phyloP scores from a whole-genome alignment of 2,888 invertebrate genomes.

The Dioctria rufipes region DNA sequence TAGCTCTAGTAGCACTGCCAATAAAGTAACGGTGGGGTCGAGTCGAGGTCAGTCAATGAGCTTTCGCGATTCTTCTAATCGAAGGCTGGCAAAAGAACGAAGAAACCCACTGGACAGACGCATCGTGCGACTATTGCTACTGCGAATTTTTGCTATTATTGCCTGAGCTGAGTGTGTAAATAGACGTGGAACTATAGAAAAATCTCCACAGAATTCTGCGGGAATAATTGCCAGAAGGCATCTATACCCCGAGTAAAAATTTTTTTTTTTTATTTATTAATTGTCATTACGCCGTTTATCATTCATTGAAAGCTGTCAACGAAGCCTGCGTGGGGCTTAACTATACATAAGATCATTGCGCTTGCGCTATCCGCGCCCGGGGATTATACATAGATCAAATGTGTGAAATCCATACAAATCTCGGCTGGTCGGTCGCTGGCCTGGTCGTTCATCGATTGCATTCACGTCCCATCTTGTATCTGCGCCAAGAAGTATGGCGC shows the following conservation, averaged over 20 bases:
- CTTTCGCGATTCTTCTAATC: background rate
- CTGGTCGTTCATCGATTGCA: background rate
- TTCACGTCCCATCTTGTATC: background rate
- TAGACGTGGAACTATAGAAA: too few species aligned
- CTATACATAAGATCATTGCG: background rate
- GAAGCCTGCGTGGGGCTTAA: background rate
- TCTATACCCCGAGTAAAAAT: background rate
- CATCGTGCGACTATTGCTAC: too few species aligned
- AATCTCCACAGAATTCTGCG: too few species aligned
- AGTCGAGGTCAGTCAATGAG: background rate
- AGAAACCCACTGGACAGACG: too few species aligned
- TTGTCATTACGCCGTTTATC: constrained; percentile 23
- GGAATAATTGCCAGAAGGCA: background rate
- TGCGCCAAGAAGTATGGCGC: constrained; percentile 23
- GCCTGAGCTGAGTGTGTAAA: too few species aligned
- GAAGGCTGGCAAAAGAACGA: too few species aligned
- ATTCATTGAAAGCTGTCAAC: background rate
- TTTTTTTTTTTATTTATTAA: background rate
- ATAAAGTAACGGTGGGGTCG: background rate
- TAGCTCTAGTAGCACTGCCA: too few species aligned
- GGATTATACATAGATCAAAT: too few species aligned
- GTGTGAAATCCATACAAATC: too few species aligned
- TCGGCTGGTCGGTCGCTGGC: background rate
- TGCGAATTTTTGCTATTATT: too few species aligned
- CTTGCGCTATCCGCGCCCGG: too few species aligned